Evolutionary conservation across 2,888 invertebrate species (phyloP).

Genomic region (Thumatha senex): DNA sequence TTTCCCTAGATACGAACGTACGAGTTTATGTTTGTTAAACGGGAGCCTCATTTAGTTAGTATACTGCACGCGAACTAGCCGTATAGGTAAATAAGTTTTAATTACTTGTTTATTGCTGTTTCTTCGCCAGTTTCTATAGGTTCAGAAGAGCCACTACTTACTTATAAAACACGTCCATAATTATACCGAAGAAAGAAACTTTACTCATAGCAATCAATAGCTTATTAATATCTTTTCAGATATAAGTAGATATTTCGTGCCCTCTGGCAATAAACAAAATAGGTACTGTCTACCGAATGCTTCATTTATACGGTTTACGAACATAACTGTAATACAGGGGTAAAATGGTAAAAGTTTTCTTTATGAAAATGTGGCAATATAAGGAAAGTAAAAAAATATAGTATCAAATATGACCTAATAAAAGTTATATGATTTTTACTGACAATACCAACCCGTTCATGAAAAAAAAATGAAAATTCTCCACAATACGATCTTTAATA

Average conservation of each 20-base stretch:
- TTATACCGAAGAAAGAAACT: conserved; percentile 1
- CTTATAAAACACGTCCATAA: conserved; percentile 13
- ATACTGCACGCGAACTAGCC: conserved; percentile 58
- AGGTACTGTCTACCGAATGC: conserved; percentile 1
- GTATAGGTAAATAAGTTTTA: conserved; percentile 65
- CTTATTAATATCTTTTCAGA: conserved; percentile 1
- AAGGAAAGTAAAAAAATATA: conserved; percentile 27
- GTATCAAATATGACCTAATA: conserved; percentile 37
- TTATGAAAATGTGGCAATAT: conserved; percentile 29
- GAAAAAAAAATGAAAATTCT: conserved; percentile 25
- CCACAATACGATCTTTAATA: conserved; percentile 35
- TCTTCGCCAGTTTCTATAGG: conserved; percentile 41
- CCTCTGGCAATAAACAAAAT: conserved; percentile 5
- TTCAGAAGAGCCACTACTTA: conserved; percentile 30
- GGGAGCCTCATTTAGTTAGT: conserved; percentile 53
- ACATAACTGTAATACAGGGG: conserved; percentile 28
- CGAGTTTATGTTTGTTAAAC: conserved; percentile 54
- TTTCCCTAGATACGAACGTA: conserved; percentile 38
- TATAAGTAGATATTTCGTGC: neutral
- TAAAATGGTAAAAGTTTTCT: conserved; percentile 33
- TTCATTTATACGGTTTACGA: conserved; percentile 9
- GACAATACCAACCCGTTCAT: conserved; percentile 18
- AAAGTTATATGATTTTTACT: conserved; percentile 30
- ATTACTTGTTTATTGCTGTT: conserved; percentile 59
- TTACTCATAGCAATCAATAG: conserved; percentile 3